Base-by-base conservation (phyloP, 2,113 vertebrate genomes). In the Herpailurus yagouaroundi region DNA sequence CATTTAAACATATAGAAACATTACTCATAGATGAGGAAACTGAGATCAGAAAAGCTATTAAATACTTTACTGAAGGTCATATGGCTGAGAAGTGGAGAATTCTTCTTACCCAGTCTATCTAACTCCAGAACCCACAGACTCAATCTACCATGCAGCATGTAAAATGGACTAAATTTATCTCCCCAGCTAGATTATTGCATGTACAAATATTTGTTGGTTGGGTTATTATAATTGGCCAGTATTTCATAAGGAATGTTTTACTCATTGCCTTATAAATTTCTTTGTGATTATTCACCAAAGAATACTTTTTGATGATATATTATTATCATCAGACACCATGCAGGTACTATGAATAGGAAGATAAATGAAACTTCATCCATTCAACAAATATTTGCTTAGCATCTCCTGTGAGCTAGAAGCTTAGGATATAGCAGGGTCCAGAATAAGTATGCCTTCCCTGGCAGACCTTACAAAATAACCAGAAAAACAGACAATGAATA, bases 191-290 rank as follows among this genome's bases (percentile, higher is more conserved):
- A 77, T 21, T 50, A 91, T 55, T 38, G n/a, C 18, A 82, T 85
- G 12, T 14, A 71, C 21, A 92, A 31, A 80, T 87, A 90, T 69
- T 63, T 95, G 5, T n/a, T 94, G 15, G 2, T 63, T 92, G 55
- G 31, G 25, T 73, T 60, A 79, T 66, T 91, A 79, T 93, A 91
- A 91, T n/a, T 81, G 45, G 41, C 23, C 87, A 29, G 6, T 89
- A 76, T 80, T 74, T 74, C 57, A 94, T 52, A 95, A 83, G 73
- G 41, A 96, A 45, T 31, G n/a, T 69, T 97, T 93, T 95, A 69
- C 23, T 94, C 69, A 89, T 38, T 86, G 48, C 18, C 23, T 33
- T 94, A 36, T 83, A 91, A n/a, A 94, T 89, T 60, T 92, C 19
- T 85, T 73, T 95, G 41, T 45, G 19, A 63, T 57, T 89, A 87